Percentiles rank a stretch among this genome's conserved stretches.
Evolutionary conservation across 2,888 invertebrate species (phyloP).

Genomic region (Plagodis pulveraria): DNA sequence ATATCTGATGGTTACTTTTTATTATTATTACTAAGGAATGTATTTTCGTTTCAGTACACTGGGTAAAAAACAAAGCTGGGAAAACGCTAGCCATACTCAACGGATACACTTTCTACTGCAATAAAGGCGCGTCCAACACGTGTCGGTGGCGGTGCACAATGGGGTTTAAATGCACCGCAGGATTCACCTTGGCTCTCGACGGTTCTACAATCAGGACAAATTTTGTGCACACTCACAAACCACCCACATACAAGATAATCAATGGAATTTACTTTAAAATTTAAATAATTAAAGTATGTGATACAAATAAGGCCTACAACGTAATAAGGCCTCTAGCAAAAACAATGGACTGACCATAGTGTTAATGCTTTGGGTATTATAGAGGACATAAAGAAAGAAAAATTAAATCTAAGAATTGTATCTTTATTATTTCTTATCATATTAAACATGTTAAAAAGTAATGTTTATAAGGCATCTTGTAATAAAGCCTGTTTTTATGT

Average conservation of each 20-base stretch:
- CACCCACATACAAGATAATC: constrained; percentile 9
- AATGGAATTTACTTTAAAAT: constrained; percentile 11
- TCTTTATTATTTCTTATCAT: too few species aligned
- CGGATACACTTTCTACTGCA: constrained; percentile 32
- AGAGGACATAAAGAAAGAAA: too few species aligned
- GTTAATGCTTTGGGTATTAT: too few species aligned
- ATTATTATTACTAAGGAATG: too few species aligned
- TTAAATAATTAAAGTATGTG: constrained; percentile 7
- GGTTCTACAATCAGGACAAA: neutral
- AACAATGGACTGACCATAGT: too few species aligned
- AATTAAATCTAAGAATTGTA: too few species aligned
- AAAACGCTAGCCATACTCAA: constrained; percentile 36
- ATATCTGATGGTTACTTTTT: too few species aligned
- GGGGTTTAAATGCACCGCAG: constrained; percentile 5
- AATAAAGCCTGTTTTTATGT: too few species aligned
- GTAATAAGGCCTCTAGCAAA: too few species aligned
- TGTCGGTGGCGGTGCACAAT: constrained; percentile 26
- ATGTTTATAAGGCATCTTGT: too few species aligned
- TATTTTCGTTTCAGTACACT: constrained; percentile 33
- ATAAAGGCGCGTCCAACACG: constrained; percentile 6
- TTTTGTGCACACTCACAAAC: constrained; percentile 7
- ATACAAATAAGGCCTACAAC: too few species aligned
- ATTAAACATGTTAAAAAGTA: too few species aligned
- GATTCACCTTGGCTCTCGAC: constrained; percentile 3
- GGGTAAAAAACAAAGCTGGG: constrained; percentile 31